These are phyloP conservation scores for Pediacus dermestoides DNA, from an alignment of 2,888 invertebrate genomes.

Conservation along the genomic window DNA sequence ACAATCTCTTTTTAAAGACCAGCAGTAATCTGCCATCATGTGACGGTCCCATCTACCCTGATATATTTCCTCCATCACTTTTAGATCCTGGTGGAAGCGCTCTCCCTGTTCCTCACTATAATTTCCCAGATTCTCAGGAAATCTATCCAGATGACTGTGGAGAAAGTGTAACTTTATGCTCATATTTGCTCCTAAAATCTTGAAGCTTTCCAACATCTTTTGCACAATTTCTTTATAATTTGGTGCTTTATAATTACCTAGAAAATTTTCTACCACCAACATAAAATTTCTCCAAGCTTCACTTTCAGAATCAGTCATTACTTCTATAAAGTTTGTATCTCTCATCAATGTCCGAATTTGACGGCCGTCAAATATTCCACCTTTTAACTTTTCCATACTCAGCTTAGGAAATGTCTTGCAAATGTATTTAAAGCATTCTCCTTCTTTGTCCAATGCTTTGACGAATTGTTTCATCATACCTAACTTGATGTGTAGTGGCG, in stretches of 20 bases:
- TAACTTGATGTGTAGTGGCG: conserved; percentile 31
- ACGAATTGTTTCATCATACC: conserved; percentile 31
- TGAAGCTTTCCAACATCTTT: conserved; percentile 10
- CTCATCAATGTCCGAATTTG: conserved; percentile 18
- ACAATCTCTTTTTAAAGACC: conserved; percentile 23
- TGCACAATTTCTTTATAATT: conserved; percentile 16
- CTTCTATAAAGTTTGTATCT: conserved; percentile 6
- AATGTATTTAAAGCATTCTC: conserved; percentile 20
- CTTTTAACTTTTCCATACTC: conserved; percentile 25
- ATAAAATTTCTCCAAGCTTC: conserved; percentile 1
- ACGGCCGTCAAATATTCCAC: conserved; percentile 22
- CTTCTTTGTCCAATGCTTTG: conserved; percentile 23
- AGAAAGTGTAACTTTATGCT: conserved; percentile 41
- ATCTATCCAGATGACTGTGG: conserved; percentile 39
- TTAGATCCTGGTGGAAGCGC: conserved; percentile 44
- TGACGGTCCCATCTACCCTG: conserved; percentile 34
- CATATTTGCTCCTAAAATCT: conserved; percentile 34
- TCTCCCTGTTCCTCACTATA: conserved; percentile 42
- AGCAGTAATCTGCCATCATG: conserved; percentile 43
- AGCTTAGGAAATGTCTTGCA: conserved; percentile 20
- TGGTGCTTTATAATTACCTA: conserved; percentile 15
- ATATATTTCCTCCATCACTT: conserved; percentile 37
- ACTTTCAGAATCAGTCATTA: no score
- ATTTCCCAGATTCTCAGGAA: conserved; percentile 41
- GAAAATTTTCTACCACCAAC: conserved; percentile 9